These are phyloP conservation scores for Thelohanellus kitauei DNA, from an alignment of 30 jellyfish, hydroid and myxozoan species.

Conservation along the genomic window DNA sequence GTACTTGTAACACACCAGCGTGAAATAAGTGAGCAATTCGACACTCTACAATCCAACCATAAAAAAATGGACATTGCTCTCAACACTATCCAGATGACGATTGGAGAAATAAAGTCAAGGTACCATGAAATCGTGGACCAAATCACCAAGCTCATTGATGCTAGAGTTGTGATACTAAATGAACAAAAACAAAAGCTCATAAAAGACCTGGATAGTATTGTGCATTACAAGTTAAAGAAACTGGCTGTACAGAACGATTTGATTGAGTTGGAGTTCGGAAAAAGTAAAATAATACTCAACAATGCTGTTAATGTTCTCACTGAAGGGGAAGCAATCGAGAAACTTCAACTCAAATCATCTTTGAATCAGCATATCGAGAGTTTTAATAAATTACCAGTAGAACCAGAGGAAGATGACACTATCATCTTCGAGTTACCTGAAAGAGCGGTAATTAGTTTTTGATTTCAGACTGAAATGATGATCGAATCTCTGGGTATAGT, in stretches of 20 bases:
- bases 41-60: slow-evolving; percentile 21
- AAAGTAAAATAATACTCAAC: slow-evolving; percentile 36
- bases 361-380: slow-evolving; percentile 24
- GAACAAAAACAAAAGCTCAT: slow-evolving; percentile 24
- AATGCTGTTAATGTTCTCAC: slow-evolving; percentile 55
- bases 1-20: slow-evolving; percentile 65
- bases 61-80: slow-evolving; percentile 23
- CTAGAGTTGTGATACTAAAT: slow-evolving; percentile 34
- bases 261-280: slow-evolving; percentile 65
- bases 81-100: slow-evolving; percentile 26
- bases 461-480: slow-evolving; percentile 23
- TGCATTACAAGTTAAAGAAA: slow-evolving; percentile 33
- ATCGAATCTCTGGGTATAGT: slow-evolving; percentile 50
- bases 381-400: slow-evolving; percentile 20
- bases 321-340: slow-evolving; percentile 61
- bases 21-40: slow-evolving; percentile 27
- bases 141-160: slow-evolving; percentile 40
- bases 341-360: slow-evolving; percentile 42
- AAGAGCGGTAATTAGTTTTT: too few species aligned
- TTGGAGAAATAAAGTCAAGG: slow-evolving; percentile 25
- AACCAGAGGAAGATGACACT: slow-evolving; percentile 89
- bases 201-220: slow-evolving; percentile 20
- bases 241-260: slow-evolving; percentile 46
- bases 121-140: slow-evolving; percentile 21
- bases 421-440: too few species aligned